Percentiles rank a stretch among this genome's conserved stretches.
Conservation (phyloP, 2,113 vertebrate species). For the Rhineura floridana region DNA sequence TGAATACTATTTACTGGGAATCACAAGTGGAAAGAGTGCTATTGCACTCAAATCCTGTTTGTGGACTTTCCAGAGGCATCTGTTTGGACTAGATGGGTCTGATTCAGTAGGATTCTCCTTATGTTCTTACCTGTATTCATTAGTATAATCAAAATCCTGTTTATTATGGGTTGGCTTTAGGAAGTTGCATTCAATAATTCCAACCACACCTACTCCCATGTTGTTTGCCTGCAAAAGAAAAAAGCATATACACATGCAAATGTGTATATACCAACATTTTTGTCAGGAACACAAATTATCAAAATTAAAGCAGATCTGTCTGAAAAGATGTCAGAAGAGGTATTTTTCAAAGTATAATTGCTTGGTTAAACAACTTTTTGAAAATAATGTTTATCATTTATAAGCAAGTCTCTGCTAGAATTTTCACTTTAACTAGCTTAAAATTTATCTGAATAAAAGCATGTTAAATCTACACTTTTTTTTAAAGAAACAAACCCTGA, state of each 20-base stretch:
- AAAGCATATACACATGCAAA: conserved; percentile 11
- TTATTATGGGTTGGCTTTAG: conserved; percentile 97
- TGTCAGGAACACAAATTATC: not conserved
- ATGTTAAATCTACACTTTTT: not conserved
- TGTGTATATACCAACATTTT: not conserved
- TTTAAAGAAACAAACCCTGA: not conserved
- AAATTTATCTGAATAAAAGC: not conserved
- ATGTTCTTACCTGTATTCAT: conserved; percentile 89
- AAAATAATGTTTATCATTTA: not conserved
- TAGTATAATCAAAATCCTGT: conserved; percentile 93
- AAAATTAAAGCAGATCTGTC: not conserved
- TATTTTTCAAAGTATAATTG: not conserved
- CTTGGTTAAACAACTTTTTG: not conserved
- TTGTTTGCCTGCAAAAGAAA: conserved; percentile 83
- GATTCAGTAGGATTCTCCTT: no score
- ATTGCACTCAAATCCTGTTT: no score
- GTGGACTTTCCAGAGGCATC: no score
- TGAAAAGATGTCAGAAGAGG: not conserved
- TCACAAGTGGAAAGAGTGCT: no score
- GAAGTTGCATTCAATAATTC: conserved; percentile 93
- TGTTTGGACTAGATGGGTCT: no score
- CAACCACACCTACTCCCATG: conserved; percentile 92
- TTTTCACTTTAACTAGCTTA: not conserved
- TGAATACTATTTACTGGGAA: no score
- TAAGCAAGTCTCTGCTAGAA: not conserved